Evolutionary conservation across 1,140 invertebrate species (phyloP).

Genomic region (Manduca sexta): DNA sequence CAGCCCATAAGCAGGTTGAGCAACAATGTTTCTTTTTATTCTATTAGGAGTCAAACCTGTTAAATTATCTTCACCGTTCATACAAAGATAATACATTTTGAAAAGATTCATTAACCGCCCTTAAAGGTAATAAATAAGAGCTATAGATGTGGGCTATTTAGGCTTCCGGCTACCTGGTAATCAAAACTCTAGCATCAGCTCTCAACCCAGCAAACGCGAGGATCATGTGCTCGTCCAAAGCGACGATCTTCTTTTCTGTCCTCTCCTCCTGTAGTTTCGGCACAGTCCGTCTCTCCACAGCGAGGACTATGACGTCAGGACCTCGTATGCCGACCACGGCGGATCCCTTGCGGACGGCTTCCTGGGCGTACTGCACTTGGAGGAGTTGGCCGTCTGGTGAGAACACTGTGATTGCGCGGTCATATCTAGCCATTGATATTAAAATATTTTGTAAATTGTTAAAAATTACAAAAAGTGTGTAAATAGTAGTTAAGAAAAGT

Average conservation of each 20-base stretch:
- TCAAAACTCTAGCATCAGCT: constrained; percentile 34
- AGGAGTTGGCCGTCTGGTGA: constrained; percentile 38
- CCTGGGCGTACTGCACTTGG: constrained; percentile 39
- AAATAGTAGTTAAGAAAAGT: too few relatives aligned
- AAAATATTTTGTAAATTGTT: background rate
- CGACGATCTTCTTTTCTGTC: constrained; percentile 39
- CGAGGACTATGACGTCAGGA: constrained; percentile 20
- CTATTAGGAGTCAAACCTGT: too few relatives aligned
- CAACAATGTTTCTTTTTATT: too few relatives aligned
- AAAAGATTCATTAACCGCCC: too few relatives aligned
- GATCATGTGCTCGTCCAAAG: constrained; percentile 31
- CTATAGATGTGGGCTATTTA: too few relatives aligned
- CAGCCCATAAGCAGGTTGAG: too few relatives aligned
- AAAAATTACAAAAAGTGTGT: background rate
- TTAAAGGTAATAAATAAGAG: too few relatives aligned
- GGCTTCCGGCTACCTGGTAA: constrained; percentile 32
- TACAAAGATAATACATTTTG: too few relatives aligned
- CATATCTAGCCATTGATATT: constrained; percentile 27
- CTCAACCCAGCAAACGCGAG: constrained; percentile 32
- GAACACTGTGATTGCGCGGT: constrained; percentile 39
- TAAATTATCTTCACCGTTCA: too few relatives aligned
- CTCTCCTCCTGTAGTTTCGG: constrained; percentile 25
- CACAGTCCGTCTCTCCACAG: constrained; percentile 26
- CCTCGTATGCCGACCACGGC: constrained; percentile 32
- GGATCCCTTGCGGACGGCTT: constrained; percentile 27